These are phyloP conservation scores for Tapirus indicus DNA, from an alignment of 2,797 vertebrate species.

Conservation along the genomic window DNA sequence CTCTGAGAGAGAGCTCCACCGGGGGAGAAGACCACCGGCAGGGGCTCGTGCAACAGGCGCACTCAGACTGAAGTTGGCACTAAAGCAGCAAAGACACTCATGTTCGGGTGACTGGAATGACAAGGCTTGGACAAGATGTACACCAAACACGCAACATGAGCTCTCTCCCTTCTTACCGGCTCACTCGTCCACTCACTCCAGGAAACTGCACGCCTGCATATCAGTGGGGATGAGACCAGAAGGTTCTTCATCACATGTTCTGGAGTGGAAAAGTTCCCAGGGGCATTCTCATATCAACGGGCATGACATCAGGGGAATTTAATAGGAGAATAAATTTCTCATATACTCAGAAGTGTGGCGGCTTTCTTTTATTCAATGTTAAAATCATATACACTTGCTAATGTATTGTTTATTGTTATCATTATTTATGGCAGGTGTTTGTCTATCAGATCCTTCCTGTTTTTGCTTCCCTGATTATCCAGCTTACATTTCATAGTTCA, in stretches of 20 bases:
- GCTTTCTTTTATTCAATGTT: background rate
- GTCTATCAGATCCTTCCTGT: background rate
- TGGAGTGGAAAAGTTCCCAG: background rate
- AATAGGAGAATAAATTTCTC: background rate
- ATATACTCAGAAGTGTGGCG: background rate
- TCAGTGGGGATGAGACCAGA: background rate
- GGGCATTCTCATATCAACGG: background rate
- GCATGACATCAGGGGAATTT: background rate
- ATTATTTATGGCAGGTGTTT: background rate
- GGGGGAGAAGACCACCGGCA: background rate
- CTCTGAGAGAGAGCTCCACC: background rate
- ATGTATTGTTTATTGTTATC: background rate
- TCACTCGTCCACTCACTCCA: background rate
- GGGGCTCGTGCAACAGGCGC: background rate
- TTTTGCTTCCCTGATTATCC: background rate
- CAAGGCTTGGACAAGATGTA: background rate
- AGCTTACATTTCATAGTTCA: background rate
- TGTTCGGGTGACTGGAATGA: background rate
- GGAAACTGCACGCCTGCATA: background rate
- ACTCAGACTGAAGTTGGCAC: background rate
- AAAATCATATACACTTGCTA: constrained; percentile 3
- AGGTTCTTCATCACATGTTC: background rate
- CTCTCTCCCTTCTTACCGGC: background rate
- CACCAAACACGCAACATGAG: background rate
- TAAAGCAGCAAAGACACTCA: background rate